Evolutionary conservation across 2,113 vertebrate species (phyloP).

Genomic region (Passer montanus): DNA sequence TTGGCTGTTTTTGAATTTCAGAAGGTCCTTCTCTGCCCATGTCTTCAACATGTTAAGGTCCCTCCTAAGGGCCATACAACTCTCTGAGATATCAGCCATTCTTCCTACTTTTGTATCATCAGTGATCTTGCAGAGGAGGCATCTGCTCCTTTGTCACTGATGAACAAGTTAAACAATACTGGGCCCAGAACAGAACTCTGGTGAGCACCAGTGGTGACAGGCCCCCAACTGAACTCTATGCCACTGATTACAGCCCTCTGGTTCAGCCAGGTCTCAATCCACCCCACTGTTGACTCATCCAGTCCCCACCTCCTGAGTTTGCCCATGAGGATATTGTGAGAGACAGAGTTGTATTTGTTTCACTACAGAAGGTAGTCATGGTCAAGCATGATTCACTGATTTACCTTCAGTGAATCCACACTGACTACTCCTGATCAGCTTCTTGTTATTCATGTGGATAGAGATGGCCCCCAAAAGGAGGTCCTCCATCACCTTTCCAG

Average conservation of each 20-base stretch:
- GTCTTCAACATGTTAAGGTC: not conserved
- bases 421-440: not conserved
- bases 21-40: not conserved
- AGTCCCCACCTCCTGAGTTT: not conserved
- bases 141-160: not conserved
- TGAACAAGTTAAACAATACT: not conserved
- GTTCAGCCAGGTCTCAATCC: not conserved
- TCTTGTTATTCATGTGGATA: not conserved
- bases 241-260: not conserved
- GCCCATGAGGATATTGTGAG: not conserved
- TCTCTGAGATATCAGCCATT: not conserved
- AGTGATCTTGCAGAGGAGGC: not conserved
- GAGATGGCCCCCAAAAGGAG: not conserved
- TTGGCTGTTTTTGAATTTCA: not conserved
- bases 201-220: not conserved
- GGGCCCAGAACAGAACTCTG: not conserved
- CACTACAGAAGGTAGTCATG: not conserved
- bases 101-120: not conserved
- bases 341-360: not conserved
- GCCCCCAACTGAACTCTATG: accelerated
- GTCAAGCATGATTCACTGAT: not conserved
- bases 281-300: not conserved
- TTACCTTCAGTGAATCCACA: not conserved
- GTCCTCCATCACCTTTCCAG: accelerated
- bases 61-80: not conserved